Evolutionary conservation across 2,113 vertebrate genomes (phyloP).

Genomic region (Peromyscus maniculatus): DNA sequence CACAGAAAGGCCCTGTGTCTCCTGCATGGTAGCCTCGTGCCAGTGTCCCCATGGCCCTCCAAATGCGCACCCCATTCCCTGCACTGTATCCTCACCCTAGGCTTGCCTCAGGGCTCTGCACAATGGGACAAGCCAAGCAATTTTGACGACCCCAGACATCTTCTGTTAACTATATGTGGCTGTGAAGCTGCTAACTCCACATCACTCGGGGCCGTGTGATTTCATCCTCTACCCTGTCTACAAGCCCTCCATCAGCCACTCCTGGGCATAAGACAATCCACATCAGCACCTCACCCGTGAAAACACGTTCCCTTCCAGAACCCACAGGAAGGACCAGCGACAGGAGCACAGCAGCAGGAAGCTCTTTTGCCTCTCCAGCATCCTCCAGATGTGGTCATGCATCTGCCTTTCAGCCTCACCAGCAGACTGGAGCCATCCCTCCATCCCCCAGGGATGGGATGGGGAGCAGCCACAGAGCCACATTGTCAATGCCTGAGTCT

Average conservation of each 20-base stretch:
- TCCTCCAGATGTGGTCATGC: too few relatives aligned
- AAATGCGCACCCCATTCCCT: fast-evolving
- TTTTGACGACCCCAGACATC: fast-evolving
- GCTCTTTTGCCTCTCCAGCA: background rate
- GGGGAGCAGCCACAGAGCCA: background rate
- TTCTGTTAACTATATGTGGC: fast-evolving
- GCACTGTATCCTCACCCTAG: fast-evolving
- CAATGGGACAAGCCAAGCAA: background rate
- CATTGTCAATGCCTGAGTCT: background rate
- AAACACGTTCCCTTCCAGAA: background rate
- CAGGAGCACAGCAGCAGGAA: background rate
- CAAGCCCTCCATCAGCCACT: background rate
- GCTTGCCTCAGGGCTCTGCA: fast-evolving
- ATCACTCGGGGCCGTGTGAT: background rate
- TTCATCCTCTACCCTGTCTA: background rate
- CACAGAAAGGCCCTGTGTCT: background rate
- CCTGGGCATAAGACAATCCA: fast-evolving
- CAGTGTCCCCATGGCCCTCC: fast-evolving
- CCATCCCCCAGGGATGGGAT: background rate
- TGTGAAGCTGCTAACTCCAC: fast-evolving
- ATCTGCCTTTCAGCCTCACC: background rate
- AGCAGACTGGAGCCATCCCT: background rate
- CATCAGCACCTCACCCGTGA: fast-evolving
- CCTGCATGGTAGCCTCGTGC: background rate
- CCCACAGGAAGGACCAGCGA: fast-evolving